Conservation (phyloP, 2,113 vertebrate species). For the Ageneiosus marmoratus region DNA sequence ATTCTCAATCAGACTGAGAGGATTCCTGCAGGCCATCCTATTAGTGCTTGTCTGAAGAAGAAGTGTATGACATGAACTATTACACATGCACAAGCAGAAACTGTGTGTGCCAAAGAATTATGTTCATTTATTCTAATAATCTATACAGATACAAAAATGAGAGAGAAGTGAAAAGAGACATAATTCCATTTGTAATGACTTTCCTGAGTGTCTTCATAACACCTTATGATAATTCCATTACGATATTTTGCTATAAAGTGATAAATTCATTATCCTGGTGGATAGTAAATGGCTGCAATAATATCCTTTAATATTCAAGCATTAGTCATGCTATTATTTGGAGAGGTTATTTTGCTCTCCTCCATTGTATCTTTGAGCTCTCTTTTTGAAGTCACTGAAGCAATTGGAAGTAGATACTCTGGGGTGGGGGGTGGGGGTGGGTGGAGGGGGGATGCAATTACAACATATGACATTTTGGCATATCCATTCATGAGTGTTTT, state of each 20-base stretch:
- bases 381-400: slow-evolving; percentile 3
- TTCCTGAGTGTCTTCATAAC: slow-evolving; percentile 76
- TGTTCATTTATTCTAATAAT: slow-evolving; percentile 43
- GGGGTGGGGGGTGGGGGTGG: not conserved
- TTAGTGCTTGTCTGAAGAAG: slow-evolving; percentile 69
- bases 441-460: slow-evolving; percentile 27
- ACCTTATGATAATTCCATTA: slow-evolving; percentile 80
- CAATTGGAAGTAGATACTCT: slow-evolving; percentile 34
- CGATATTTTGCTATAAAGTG: slow-evolving; percentile 76
- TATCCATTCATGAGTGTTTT: slow-evolving; percentile 35
- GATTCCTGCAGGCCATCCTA: slow-evolving; percentile 71
- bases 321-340: slow-evolving; percentile 58
- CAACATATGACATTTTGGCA: slow-evolving; percentile 17
- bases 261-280: slow-evolving; percentile 74
- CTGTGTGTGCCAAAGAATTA: slow-evolving; percentile 8
- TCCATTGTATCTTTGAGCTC: slow-evolving; percentile 49
- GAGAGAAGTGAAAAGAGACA: slow-evolving; percentile 58
- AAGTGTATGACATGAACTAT: slow-evolving; percentile 51
- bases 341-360: slow-evolving; percentile 32
- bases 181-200: slow-evolving; percentile 75
- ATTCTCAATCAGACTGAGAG: slow-evolving; percentile 74
- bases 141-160: slow-evolving; percentile 39
- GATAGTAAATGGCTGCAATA: slow-evolving; percentile 71
- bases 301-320: slow-evolving; percentile 70
- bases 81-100: slow-evolving; percentile 61